Conservation (phyloP, 2,888 invertebrate genomes). For the Colletes collaris region DNA sequence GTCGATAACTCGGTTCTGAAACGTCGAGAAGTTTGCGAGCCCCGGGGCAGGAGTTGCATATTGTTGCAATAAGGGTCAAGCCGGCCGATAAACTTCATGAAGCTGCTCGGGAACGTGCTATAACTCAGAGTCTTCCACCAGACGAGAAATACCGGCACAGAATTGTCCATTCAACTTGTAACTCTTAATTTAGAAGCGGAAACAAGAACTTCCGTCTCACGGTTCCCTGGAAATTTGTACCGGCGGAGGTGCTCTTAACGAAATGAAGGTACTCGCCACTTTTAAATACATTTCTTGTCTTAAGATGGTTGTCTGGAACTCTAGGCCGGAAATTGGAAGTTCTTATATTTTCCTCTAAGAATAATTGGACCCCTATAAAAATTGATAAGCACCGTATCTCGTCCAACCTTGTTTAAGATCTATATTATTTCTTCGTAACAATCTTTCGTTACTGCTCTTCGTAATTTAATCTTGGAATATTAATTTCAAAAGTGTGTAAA, state of each 20-base stretch:
- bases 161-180: slow-evolving; percentile 13
- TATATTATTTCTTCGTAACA: no score
- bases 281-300: background rate
- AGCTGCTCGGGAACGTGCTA: background rate
- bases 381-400: no score
- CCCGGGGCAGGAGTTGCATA: slow-evolving; percentile 24
- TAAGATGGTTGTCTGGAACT: no score
- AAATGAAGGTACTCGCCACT: background rate
- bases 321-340: no score
- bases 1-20: slow-evolving; percentile 27
- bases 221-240: background rate
- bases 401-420: no score
- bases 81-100: slow-evolving; percentile 25
- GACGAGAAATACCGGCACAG: slow-evolving; percentile 1
- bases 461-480: no score
- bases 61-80: slow-evolving; percentile 30
- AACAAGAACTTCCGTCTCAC: background rate
- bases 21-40: slow-evolving; percentile 18
- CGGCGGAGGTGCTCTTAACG: background rate
- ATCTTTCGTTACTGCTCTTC: no score
- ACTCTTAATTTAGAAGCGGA: slow-evolving; percentile 9
- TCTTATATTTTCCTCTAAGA: no score
- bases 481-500: no score
- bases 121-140: slow-evolving; percentile 13
- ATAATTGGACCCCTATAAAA: no score